A percentile compares a stretch with the other conserved stretches of the same genome.
Conservation (phyloP, 2,113 vertebrate species). For the Xiphophorus hellerii region DNA sequence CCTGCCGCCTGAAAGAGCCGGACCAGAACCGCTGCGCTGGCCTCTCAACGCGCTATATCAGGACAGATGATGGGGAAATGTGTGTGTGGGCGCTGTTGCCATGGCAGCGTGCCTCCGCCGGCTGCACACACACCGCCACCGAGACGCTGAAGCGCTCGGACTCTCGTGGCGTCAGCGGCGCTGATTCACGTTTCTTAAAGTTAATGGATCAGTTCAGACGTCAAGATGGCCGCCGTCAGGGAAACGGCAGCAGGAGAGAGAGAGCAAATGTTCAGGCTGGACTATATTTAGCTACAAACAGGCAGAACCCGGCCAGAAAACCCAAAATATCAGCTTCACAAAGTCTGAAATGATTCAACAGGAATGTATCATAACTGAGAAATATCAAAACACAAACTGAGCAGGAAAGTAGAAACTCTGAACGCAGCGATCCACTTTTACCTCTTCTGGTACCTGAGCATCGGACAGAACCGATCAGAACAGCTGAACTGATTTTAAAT, state of each 20-base stretch:
- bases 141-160: neutral
- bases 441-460: too few species aligned
- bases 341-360: neutral
- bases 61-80: slow-evolving; percentile 20
- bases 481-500: too few species aligned
- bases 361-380: neutral
- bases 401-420: too few species aligned
- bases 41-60: neutral
- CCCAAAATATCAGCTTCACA: neutral
- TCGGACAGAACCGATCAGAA: too few species aligned
- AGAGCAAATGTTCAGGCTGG: neutral
- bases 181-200: slow-evolving; percentile 18
- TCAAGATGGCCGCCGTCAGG: neutral
- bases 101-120: slow-evolving; percentile 54
- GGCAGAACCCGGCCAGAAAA: neutral
- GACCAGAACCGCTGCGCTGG: neutral
- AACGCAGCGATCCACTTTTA: too few species aligned
- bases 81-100: slow-evolving; percentile 54
- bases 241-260: neutral
- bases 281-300: neutral
- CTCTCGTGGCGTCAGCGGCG: slow-evolving; percentile 27
- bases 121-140: slow-evolving; percentile 23
- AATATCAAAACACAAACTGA: too few species aligned
- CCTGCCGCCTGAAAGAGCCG: neutral
- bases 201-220: slow-evolving; percentile 1